These are phyloP conservation scores for Drosophila hawaiiensis DNA, from an alignment of 2,888 invertebrate species.

Conservation along the genomic window DNA sequence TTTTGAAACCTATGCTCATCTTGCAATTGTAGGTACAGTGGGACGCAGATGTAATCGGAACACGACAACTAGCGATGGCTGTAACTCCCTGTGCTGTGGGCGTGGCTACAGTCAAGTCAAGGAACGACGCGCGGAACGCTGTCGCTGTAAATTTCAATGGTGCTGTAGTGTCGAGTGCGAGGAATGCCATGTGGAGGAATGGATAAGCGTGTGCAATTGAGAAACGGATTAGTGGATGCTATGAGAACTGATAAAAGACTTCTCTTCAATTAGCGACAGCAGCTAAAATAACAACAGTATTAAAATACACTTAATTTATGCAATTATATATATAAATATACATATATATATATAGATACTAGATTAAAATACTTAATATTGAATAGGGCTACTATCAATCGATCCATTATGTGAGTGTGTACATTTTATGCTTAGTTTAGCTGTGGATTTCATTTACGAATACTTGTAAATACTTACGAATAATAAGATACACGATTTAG, in stretches of 20 bases:
- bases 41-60: constrained; percentile 92
- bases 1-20: not conserved
- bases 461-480: constrained; percentile 69
- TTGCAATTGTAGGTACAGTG: constrained; percentile 87
- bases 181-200: constrained; percentile 93
- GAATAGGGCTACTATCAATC: constrained; percentile 36
- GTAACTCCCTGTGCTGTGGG: constrained; percentile 95
- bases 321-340: constrained; percentile 28
- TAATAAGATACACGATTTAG: constrained; percentile 69
- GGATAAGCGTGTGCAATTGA: constrained; percentile 96
- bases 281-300: constrained; percentile 32
- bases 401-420: constrained; percentile 43
- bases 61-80: constrained; percentile 91
- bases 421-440: constrained; percentile 59
- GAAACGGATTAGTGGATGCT: constrained; percentile 46
- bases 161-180: constrained; percentile 97
- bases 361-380: constrained; percentile 47
- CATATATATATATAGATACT: constrained; percentile 19
- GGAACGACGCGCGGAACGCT: constrained; percentile 91
- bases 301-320: constrained; percentile 43
- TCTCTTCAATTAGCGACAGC: constrained; percentile 35
- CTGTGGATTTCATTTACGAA: constrained; percentile 56
- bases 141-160: constrained; percentile 97
- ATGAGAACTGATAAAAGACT: constrained; percentile 51
- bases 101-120: constrained; percentile 93